Percentiles rank a stretch among this genome's conserved stretches.
Evolutionary conservation across 2,888 invertebrate species (phyloP).

Genomic region (Neoitamus cyanurus): DNA sequence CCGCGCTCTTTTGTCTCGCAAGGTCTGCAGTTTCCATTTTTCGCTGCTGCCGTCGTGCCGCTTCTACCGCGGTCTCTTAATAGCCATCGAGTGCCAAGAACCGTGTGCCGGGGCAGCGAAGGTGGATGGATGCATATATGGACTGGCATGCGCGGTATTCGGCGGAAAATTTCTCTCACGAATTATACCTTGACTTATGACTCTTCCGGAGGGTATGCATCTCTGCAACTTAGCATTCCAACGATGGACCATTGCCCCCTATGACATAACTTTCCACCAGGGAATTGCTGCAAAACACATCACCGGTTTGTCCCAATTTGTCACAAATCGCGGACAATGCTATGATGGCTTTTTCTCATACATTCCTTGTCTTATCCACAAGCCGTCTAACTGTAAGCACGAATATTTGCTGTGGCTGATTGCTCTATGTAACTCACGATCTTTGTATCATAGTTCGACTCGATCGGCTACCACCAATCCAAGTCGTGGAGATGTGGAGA

Average conservation of each 20-base stretch:
- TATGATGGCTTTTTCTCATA: constrained; percentile 21
- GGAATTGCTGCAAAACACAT: neutral
- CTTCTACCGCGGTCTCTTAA: neutral
- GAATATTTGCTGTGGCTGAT: constrained; percentile 11
- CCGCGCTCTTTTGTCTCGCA: constrained; percentile 7
- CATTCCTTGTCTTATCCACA: neutral
- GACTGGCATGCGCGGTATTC: neutral
- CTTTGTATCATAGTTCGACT: neutral
- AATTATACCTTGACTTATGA: neutral
- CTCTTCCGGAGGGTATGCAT: neutral
- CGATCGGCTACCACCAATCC: neutral
- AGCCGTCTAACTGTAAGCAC: constrained; percentile 12
- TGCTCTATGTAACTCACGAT: neutral
- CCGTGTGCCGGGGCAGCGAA: neutral
- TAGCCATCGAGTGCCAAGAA: neutral
- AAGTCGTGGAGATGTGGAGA: neutral
- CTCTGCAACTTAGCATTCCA: neutral
- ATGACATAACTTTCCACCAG: neutral
- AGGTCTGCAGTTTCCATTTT: constrained; percentile 15
- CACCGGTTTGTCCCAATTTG: constrained; percentile 23
- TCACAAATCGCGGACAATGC: neutral
- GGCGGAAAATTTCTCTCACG: neutral
- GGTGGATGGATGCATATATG: neutral
- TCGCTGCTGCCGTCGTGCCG: neutral
- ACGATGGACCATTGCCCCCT: neutral